Conservation (phyloP, 2,888 invertebrate genomes). For the Neuroscelio doddi region DNA sequence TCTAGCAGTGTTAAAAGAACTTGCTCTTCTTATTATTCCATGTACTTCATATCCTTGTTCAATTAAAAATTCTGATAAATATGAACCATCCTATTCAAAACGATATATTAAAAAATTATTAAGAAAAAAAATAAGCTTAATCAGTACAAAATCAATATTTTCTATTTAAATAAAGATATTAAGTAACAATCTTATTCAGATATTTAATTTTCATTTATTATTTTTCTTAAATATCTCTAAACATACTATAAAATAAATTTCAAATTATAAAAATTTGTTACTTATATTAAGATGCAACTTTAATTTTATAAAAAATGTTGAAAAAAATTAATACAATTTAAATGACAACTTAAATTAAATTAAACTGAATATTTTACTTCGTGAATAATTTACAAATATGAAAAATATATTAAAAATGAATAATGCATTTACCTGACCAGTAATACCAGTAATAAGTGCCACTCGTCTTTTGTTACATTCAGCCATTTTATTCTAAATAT, state of each 20-base stretch:
- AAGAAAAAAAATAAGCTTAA: too few species aligned
- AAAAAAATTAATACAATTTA: slow-evolving; percentile 10
- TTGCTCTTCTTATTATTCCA: slow-evolving; percentile 94
- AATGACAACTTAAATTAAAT: slow-evolving; percentile 10
- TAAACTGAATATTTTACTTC: background rate
- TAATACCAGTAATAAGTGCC: slow-evolving; percentile 96
- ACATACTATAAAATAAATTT: too few species aligned
- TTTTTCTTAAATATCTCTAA: too few species aligned
- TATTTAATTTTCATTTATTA: too few species aligned
- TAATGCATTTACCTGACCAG: slow-evolving; percentile 89
- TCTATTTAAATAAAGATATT: too few species aligned
- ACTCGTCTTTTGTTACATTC: slow-evolving; percentile 74
- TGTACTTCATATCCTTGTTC: slow-evolving; percentile 96
- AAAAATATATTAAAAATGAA: slow-evolving; percentile 10
- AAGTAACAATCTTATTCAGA: too few species aligned
- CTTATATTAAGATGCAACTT: too few species aligned
- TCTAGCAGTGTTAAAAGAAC: slow-evolving; percentile 96
- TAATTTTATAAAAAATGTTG: slow-evolving; percentile 2
- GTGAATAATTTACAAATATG: background rate
- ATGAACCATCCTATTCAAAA: slow-evolving; percentile 92
- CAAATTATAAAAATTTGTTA: too few species aligned
- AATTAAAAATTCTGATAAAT: slow-evolving; percentile 93
- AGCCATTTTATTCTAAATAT: slow-evolving; percentile 58
- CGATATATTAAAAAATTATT: slow-evolving; percentile 41
- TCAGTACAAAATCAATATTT: too few species aligned